A percentile compares a stretch with the other conserved stretches of the same genome.
Evolutionary conservation across 2,888 invertebrate genomes (phyloP).

Genomic region (Agrochola lota): DNA sequence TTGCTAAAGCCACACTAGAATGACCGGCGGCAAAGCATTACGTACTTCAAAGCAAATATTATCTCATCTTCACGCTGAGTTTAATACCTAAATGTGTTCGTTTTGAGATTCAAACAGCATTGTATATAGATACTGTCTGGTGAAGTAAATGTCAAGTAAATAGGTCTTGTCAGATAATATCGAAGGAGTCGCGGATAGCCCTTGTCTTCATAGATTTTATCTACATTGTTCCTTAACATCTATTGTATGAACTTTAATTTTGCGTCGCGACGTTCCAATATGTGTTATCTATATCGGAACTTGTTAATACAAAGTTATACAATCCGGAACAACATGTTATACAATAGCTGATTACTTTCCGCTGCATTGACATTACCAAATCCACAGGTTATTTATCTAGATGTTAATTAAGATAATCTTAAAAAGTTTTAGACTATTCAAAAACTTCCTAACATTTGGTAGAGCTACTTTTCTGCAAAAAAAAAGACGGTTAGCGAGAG

Average conservation of each 20-base stretch:
- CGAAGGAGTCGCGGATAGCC: constrained; percentile 26
- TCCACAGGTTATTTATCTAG: constrained; percentile 42
- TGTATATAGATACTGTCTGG: constrained; percentile 16
- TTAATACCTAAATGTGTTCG: constrained; percentile 28
- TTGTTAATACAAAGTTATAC: constrained; percentile 53
- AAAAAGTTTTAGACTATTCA: constrained; percentile 5
- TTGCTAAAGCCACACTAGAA: constrained; percentile 37
- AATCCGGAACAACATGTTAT: constrained; percentile 52
- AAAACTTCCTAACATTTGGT: neutral
- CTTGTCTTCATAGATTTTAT: constrained; percentile 51
- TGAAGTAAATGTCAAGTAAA: constrained; percentile 43
- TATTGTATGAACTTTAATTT: constrained; percentile 46
- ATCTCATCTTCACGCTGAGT: constrained; percentile 32
- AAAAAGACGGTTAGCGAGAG: neutral
- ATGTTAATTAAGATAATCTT: constrained; percentile 28
- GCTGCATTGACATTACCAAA: constrained; percentile 38
- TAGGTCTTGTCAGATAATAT: constrained; percentile 21
- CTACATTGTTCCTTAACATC: constrained; percentile 47
- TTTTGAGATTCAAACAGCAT: constrained; percentile 6
- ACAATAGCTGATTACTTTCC: constrained; percentile 40
- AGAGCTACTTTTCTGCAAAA: neutral
- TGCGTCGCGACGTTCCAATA: constrained; percentile 38
- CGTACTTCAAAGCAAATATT: constrained; percentile 44
- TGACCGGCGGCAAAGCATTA: constrained; percentile 33
- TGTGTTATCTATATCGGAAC: constrained; percentile 55